Conservation (phyloP, 2,113 vertebrate genomes). For the Datnioides undecimradiatus region DNA sequence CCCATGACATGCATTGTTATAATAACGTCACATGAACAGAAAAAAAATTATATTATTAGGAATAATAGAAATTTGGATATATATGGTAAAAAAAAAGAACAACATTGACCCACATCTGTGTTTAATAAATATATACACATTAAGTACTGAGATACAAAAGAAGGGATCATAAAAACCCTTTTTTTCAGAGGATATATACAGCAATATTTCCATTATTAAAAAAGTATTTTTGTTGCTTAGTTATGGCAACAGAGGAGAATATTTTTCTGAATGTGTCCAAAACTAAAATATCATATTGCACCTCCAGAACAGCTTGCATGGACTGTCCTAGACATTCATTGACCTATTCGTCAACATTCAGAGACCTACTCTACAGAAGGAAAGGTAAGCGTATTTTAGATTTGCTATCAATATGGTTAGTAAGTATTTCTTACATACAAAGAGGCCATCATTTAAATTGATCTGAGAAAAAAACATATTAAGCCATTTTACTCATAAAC, state of each 20-base stretch:
- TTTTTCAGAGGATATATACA: slow-evolving; percentile 67
- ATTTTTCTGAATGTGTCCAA: slow-evolving; percentile 45
- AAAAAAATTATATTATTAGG: slow-evolving; percentile 74
- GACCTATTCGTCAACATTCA: slow-evolving; percentile 44
- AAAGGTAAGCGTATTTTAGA: slow-evolving; percentile 25
- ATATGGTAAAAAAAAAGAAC: slow-evolving; percentile 67
- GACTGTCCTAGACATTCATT: slow-evolving; percentile 49
- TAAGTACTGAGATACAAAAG: slow-evolving; percentile 83
- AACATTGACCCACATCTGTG: slow-evolving; percentile 78
- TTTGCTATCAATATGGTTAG: slow-evolving; percentile 29
- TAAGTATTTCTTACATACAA: slow-evolving; percentile 73
- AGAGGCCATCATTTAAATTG: slow-evolving; percentile 49
- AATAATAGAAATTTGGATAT: slow-evolving; percentile 74
- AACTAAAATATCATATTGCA: slow-evolving; percentile 70
- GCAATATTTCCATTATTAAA: slow-evolving; percentile 36
- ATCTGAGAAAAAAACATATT: slow-evolving; percentile 42
- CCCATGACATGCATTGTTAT: slow-evolving; percentile 70
- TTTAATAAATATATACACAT: slow-evolving; percentile 87
- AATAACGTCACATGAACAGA: slow-evolving; percentile 78
- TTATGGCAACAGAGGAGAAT: slow-evolving; percentile 39
- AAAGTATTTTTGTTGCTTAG: slow-evolving; percentile 1
- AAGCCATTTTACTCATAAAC: slow-evolving; percentile 46
- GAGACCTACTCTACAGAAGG: slow-evolving; percentile 40
- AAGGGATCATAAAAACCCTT: slow-evolving; percentile 37
- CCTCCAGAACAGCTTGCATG: slow-evolving; percentile 46